Conservation (phyloP, 2,113 vertebrate species). For the Pseudopipra pipra region DNA sequence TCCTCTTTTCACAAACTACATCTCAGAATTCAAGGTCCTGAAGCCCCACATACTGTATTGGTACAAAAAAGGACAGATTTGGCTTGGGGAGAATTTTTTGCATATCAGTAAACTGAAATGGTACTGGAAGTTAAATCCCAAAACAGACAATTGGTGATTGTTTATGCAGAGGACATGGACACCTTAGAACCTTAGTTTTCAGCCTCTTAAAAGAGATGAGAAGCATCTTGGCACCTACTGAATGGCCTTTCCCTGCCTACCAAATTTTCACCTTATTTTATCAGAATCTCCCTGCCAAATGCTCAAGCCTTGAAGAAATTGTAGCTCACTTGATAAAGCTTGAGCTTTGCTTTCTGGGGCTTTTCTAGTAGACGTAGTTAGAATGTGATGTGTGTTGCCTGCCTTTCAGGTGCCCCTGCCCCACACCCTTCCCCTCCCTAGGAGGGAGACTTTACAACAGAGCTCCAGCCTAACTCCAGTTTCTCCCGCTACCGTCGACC, state of each 20-base stretch:
- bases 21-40: neutral
- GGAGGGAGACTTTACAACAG: constrained; percentile 93
- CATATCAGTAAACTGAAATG: neutral
- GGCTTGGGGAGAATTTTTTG: constrained; percentile 49
- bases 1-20: constrained; percentile 12
- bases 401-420: constrained; percentile 92
- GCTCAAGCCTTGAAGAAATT: constrained; percentile 58
- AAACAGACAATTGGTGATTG: constrained; percentile 18
- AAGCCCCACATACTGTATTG: neutral
- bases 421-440: constrained; percentile 88
- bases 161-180: constrained; percentile 5
- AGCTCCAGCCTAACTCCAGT: constrained; percentile 93
- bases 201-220: neutral
- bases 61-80: neutral
- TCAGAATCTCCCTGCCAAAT: constrained; percentile 50
- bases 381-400: constrained; percentile 79
- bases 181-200: constrained; percentile 19
- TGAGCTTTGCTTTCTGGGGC: constrained; percentile 64
- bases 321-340: constrained; percentile 31
- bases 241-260: neutral
- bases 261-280: constrained; percentile 35
- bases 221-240: constrained; percentile 5
- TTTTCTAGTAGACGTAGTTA: constrained; percentile 69
- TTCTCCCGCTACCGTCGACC: constrained; percentile 95
- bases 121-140: neutral